Conservation (phyloP, 1,140 invertebrate genomes). For the Drosophila kepulauana region DNA sequence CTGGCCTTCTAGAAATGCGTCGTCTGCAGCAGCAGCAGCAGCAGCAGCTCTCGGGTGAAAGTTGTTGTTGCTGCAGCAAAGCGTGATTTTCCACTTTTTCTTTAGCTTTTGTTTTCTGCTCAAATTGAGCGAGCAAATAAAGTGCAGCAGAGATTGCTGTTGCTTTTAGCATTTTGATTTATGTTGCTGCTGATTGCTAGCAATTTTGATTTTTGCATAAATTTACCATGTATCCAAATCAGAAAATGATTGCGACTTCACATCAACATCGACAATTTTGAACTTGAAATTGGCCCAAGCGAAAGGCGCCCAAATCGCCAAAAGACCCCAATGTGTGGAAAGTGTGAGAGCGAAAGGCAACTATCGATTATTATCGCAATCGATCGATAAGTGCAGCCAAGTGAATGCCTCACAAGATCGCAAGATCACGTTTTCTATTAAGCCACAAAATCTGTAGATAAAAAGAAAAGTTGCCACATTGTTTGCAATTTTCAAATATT, state of each 20-base stretch:
- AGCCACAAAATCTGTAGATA: not conserved
- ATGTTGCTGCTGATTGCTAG: constrained; percentile 65
- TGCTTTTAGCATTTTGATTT: constrained; percentile 62
- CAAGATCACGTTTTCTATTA: constrained; percentile 23
- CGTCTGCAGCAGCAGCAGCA: constrained; percentile 15
- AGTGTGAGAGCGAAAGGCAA: constrained; percentile 24
- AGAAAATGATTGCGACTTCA: constrained; percentile 39
- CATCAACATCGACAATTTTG: constrained; percentile 40
- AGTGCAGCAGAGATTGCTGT: constrained; percentile 13
- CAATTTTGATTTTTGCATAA: constrained; percentile 72
- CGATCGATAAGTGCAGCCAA: constrained; percentile 35
- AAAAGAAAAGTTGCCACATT: too few species aligned
- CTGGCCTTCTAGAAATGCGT: constrained; percentile 49
- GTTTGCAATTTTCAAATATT: too few species aligned
- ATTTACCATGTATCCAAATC: constrained; percentile 56
- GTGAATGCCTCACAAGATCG: constrained; percentile 20
- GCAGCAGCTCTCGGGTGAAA: constrained; percentile 60
- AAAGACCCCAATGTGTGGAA: constrained; percentile 9
- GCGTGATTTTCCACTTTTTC: constrained; percentile 81
- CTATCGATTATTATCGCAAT: constrained; percentile 37
- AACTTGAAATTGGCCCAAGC: constrained; percentile 63
- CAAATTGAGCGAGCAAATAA: constrained; percentile 24
- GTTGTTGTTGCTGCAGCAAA: constrained; percentile 70
- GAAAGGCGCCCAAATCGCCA: constrained; percentile 39
- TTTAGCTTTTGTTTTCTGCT: constrained; percentile 54